Evolutionary conservation across 2,797 vertebrate genomes (phyloP).

Genomic region (Paedocypris micromegethes): DNA sequence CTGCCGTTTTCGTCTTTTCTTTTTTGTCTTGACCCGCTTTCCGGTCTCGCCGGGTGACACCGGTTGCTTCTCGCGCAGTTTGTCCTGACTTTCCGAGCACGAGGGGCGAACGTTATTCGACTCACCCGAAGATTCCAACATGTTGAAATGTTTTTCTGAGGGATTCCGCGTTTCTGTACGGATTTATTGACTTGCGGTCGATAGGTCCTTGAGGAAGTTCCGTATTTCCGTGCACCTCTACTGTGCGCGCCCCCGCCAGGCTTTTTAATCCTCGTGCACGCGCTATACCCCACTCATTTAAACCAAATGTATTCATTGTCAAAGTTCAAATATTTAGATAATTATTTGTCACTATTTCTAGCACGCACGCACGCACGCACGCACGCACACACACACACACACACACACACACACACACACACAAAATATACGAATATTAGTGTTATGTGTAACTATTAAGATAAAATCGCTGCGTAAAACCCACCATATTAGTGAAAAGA

Average conservation of each 20-base stretch:
- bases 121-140: conserved; percentile 47
- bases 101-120: conserved; percentile 21
- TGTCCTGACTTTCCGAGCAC: conserved; percentile 45
- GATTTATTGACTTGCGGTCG: conserved; percentile 31
- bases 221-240: conserved; percentile 32
- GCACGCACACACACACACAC: no score
- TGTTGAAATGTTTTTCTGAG: conserved; percentile 6
- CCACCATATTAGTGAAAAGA: no score
- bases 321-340: no score
- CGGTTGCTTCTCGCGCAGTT: conserved; percentile 45
- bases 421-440: no score
- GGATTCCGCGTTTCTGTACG: conserved; percentile 3
- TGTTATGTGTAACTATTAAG: no score
- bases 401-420: no score
- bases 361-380: no score
- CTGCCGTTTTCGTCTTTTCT: conserved; percentile 26
- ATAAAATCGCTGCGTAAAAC: no score
- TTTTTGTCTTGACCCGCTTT: conserved; percentile 33
- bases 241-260: conserved; percentile 36
- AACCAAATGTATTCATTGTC: no score
- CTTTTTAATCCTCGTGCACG: conserved; percentile 27
- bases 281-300: conserved; percentile 10
- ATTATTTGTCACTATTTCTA: no score
- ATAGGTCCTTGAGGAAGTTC: conserved; percentile 41
- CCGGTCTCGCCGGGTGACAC: conserved; percentile 38